Conservation (phyloP, 2,888 invertebrate genomes). For the Oasisia sp. region DNA sequence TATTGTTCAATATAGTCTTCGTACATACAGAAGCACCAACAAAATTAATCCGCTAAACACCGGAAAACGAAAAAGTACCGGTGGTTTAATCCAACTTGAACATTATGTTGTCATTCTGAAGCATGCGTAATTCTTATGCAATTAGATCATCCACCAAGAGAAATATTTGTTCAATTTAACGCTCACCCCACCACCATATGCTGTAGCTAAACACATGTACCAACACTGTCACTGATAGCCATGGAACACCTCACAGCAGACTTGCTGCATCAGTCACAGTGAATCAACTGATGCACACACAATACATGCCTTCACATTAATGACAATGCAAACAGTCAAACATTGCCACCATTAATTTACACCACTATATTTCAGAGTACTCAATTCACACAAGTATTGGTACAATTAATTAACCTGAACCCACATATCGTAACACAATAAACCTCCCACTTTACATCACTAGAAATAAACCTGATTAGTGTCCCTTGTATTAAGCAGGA, state of each 20-base stretch:
- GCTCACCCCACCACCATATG: neutral
- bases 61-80: neutral
- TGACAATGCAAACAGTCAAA: neutral
- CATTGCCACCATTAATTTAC: neutral
- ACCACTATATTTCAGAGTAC: neutral
- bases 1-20: neutral
- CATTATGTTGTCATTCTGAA: neutral
- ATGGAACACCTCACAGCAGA: too few species aligned
- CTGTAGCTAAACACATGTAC: too few species aligned
- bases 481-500: neutral
- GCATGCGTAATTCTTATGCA: neutral
- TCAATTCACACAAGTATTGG: neutral
- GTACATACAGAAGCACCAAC: neutral
- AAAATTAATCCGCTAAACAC: neutral
- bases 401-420: neutral
- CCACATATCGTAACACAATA: neutral
- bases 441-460: neutral
- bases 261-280: too few species aligned
- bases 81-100: neutral
- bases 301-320: neutral
- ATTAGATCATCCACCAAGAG: neutral
- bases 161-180: neutral
- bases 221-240: too few species aligned
- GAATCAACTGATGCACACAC: too few species aligned
- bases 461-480: neutral